Evolutionary conservation across 2,888 invertebrate genomes (phyloP).

Genomic region (Synergus gifuensis): DNA sequence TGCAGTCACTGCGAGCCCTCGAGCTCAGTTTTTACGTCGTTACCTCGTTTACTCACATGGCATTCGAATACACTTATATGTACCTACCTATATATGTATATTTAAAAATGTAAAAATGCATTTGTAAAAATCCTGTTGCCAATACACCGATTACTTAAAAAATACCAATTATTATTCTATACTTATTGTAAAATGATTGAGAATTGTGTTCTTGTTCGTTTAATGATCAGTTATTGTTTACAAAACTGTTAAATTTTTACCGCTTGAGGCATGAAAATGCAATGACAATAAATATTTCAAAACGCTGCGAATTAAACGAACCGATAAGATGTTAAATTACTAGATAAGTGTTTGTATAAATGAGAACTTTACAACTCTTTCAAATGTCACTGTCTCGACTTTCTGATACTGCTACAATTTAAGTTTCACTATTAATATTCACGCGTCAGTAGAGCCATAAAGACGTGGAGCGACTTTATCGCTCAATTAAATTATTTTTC

Average conservation of each 20-base stretch:
- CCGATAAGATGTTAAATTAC: background rate
- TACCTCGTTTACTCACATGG: slow-evolving; percentile 57
- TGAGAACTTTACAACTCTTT: background rate
- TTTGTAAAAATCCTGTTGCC: background rate
- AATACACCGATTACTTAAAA: background rate
- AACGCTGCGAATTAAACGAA: too few relatives aligned
- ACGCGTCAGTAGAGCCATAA: slow-evolving; percentile 6
- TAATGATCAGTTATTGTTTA: background rate
- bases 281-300: background rate
- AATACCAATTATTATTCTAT: background rate
- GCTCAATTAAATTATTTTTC: slow-evolving; percentile 28
- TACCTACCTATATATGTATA: slow-evolving; percentile 44
- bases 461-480: slow-evolving; percentile 6
- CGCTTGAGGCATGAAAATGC: background rate
- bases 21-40: slow-evolving; percentile 58
- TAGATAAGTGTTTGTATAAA: background rate
- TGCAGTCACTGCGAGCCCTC: slow-evolving; percentile 65
- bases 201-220: background rate
- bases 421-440: slow-evolving; percentile 24
- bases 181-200: background rate
- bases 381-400: background rate
- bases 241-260: background rate
- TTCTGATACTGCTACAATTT: slow-evolving; percentile 26
- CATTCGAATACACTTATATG: slow-evolving; percentile 53
- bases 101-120: background rate